These are phyloP conservation scores for Drosophila villosipedis DNA, from an alignment of 2,888 invertebrate genomes.

Conservation along the genomic window DNA sequence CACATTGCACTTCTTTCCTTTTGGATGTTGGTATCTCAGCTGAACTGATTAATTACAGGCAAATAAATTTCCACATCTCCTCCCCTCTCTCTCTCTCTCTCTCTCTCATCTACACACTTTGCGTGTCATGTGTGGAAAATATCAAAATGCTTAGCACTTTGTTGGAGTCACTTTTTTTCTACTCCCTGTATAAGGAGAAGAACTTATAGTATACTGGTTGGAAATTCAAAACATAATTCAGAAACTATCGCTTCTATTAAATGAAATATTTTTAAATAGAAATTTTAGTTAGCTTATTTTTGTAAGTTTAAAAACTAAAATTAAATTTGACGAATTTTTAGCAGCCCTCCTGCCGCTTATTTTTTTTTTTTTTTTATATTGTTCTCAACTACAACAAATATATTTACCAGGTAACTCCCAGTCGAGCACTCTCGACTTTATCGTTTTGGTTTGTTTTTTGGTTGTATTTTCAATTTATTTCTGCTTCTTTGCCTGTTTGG, in stretches of 20 bases:
- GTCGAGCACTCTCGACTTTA: background rate
- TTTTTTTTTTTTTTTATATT: background rate
- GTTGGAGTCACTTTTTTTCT: conserved; percentile 8
- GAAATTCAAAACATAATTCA: background rate
- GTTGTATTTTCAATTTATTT: conserved; percentile 39
- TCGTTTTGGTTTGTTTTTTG: conserved; percentile 10
- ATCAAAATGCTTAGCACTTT: conserved; percentile 69
- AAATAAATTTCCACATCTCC: conserved; percentile 64
- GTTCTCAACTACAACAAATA: background rate
- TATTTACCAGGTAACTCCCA: conserved; percentile 7
- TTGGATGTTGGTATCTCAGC: conserved; percentile 15
- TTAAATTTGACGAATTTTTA: too few relatives aligned
- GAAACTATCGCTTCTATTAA: background rate
- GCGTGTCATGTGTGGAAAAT: conserved; percentile 58
- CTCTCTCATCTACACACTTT: conserved; percentile 4
- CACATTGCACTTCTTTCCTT: conserved; percentile 7
- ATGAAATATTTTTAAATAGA: too few relatives aligned
- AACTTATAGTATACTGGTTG: background rate
- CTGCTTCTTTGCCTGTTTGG: conserved; percentile 38
- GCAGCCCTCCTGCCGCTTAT: background rate
- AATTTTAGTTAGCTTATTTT: fast-evolving
- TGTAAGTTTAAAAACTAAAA: too few relatives aligned
- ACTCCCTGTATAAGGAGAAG: conserved; percentile 10
- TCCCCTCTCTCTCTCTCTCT: conserved; percentile 1
- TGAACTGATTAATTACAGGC: conserved; percentile 69